Evolutionary conservation across 1,140 invertebrate genomes (phyloP).

Genomic region (Tribolium madens): DNA sequence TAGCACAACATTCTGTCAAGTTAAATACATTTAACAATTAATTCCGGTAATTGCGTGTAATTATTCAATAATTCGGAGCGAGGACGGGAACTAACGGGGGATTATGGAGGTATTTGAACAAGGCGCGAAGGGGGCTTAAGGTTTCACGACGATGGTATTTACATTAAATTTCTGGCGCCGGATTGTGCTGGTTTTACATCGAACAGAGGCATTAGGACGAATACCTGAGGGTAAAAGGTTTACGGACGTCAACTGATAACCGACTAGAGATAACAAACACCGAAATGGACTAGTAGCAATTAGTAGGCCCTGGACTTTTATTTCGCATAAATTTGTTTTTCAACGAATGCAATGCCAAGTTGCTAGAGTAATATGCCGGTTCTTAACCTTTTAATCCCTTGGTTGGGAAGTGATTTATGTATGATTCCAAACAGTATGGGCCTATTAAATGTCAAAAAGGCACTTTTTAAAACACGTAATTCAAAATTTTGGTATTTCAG

Average conservation of each 20-base stretch:
- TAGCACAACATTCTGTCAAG: slow-evolving; percentile 56
- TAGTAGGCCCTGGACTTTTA: not conserved
- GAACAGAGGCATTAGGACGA: not conserved
- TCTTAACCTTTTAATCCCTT: too few relatives aligned
- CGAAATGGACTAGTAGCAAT: not conserved
- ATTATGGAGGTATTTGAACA: not conserved
- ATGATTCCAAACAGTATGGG: too few relatives aligned
- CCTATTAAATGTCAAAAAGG: too few relatives aligned
- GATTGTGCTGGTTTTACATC: not conserved
- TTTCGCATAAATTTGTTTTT: not conserved
- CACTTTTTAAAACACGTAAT: too few relatives aligned
- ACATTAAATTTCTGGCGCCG: not conserved
- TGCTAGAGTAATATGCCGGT: too few relatives aligned
- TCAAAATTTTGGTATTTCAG: too few relatives aligned
- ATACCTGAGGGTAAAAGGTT: not conserved
- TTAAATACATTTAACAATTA: slow-evolving; percentile 54
- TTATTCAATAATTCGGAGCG: slow-evolving; percentile 22
- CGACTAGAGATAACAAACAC: not conserved
- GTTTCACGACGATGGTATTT: too few relatives aligned
- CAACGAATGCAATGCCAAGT: too few relatives aligned
- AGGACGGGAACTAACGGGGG: not conserved
- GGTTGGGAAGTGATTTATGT: too few relatives aligned
- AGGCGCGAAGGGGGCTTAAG: not conserved
- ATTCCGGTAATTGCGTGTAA: slow-evolving; percentile 48
- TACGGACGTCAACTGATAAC: not conserved